A percentile compares a stretch with the other conserved stretches of the same genome.
Conservation (phyloP, 2,888 invertebrate species). For the Dicyrtomina minuta region DNA sequence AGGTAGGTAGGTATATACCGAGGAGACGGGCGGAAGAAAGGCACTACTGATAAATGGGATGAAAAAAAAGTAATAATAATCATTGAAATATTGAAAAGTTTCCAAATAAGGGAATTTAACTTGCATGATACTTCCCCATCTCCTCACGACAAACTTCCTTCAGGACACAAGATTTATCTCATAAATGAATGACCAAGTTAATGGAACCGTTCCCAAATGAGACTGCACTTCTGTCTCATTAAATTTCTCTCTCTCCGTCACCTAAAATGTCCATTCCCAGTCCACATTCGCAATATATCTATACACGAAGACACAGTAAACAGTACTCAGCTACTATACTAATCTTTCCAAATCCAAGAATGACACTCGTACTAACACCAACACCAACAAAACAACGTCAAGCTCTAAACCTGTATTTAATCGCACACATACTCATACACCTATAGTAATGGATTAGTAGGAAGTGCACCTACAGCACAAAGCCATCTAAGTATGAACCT, state of each 20-base stretch:
- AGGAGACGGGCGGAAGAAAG: neutral
- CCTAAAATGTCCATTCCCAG: neutral
- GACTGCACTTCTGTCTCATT: constrained; percentile 33
- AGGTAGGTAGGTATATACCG: too few relatives aligned
- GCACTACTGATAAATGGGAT: neutral
- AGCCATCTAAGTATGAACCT: neutral
- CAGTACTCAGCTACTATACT: too few relatives aligned
- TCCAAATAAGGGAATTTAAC: constrained; percentile 39
- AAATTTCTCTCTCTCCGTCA: constrained; percentile 2
- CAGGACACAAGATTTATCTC: constrained; percentile 29
- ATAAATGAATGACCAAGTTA: constrained; percentile 27
- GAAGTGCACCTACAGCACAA: neutral
- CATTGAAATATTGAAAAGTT: constrained; percentile 24
- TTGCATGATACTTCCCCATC: constrained; percentile 18
- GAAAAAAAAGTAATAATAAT: constrained; percentile 22
- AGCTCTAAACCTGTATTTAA: too few relatives aligned
- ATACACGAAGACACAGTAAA: too few relatives aligned
- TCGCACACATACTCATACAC: neutral
- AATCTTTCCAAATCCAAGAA: too few relatives aligned
- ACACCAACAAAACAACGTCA: too few relatives aligned
- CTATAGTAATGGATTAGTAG: neutral
- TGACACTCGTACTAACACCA: too few relatives aligned
- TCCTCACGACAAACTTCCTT: constrained; percentile 21
- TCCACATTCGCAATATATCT: neutral
- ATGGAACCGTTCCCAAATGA: constrained; percentile 36